Evolutionary conservation across 2,797 vertebrate genomes (phyloP).

Genomic region (Leptoclinus maculatus): DNA sequence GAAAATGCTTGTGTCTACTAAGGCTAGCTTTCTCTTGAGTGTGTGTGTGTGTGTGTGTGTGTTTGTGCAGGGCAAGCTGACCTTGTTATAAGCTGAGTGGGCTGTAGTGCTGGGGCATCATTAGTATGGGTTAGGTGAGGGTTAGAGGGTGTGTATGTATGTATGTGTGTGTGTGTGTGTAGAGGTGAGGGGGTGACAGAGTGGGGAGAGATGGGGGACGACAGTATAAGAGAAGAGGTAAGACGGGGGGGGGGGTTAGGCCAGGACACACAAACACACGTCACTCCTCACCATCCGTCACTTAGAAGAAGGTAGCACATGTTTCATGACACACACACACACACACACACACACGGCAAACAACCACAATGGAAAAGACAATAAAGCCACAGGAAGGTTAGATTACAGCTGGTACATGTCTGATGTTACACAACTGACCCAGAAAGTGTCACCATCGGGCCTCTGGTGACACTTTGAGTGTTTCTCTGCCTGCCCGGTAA

Average conservation of each 20-base stretch:
- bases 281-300: constrained; percentile 43
- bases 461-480: constrained; percentile 3
- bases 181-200: constrained; percentile 52
- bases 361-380: background rate
- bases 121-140: constrained; percentile 79
- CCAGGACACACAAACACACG: constrained; percentile 53
- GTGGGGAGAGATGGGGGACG: constrained; percentile 41
- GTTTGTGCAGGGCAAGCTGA: constrained; percentile 60
- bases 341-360: background rate
- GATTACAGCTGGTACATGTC: background rate
- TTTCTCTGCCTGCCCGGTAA: background rate
- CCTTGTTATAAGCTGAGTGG: constrained; percentile 82
- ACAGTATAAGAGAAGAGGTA: constrained; percentile 32
- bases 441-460: background rate
- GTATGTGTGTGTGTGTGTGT: constrained; percentile 36
- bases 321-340: constrained; percentile 25
- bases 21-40: constrained; percentile 9
- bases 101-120: constrained; percentile 71
- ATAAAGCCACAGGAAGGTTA: background rate
- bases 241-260: constrained; percentile 45
- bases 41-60: constrained; percentile 20
- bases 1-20: constrained; percentile 4
- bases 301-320: constrained; percentile 20
- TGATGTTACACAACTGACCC: constrained; percentile 24
- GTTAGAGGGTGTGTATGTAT: constrained; percentile 57